Evolutionary conservation across 2,888 invertebrate species (phyloP), one percentile per base, ranked within the genome.

Genomic region (Mantis religiosa): DNA sequence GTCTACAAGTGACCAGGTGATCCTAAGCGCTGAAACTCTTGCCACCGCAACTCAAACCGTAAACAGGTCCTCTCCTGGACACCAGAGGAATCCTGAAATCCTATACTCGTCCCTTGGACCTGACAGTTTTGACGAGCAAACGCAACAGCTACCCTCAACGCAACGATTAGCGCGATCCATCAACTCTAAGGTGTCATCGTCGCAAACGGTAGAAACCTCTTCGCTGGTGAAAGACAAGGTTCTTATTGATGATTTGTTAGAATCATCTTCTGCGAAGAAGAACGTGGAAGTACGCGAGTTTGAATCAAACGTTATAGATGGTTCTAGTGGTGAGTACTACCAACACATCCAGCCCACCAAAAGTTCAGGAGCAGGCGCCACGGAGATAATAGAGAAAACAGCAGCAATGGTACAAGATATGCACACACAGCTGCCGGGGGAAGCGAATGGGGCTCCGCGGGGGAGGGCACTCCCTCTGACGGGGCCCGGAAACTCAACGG

Each of bases 401-500:
- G 15, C 87, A n/a, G 28, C 82, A 28, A 9, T 82, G n/a, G 88
- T 93, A 92, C 12, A 91, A 90, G 30, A 92, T 2, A n/a, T 4
- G 9, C 25, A 82, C 7, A 71, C 27, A 83, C 90, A 90, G 71
- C 25, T 90, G 89, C 95, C 96, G 96, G 96, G 96, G 96, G 96
- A 96, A 96, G 96, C 92, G 92, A 93, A 93, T 92, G 95, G 96
- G 96, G 96, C 96, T 95, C 96, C 96, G 95, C 95, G 95, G 94
- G 95, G 95, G 93, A 94, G 95, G 92, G 95, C 95, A 93, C 94
- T 95, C 93, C 94, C 94, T 92, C 94, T 94, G 94, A 93, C 94
- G 95, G 96, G 95, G 95, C 96, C 96, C 96, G 83, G 83, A 82
- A 83, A 83, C 41, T 83, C 54, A 89, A 88, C 84, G 89, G 87